These are phyloP conservation scores for Nomada hirtipes DNA, from an alignment of 2,888 invertebrate species.

Conservation along the genomic window DNA sequence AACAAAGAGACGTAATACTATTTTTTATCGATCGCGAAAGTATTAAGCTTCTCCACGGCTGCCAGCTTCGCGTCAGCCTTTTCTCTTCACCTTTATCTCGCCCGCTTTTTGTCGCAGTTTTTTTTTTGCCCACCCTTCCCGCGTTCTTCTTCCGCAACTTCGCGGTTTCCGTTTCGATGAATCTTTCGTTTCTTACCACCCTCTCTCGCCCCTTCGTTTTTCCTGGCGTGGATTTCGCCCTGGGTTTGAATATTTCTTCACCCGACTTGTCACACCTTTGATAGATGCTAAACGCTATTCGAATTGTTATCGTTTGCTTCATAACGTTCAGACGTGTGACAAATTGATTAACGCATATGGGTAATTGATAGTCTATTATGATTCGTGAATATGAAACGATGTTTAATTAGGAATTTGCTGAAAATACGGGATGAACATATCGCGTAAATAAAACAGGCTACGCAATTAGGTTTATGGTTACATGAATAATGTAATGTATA, in stretches of 20 bases:
- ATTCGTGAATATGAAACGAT: too few species aligned
- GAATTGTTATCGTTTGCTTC: conserved; percentile 7
- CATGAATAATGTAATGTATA: too few species aligned
- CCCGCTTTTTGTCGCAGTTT: conserved; percentile 11
- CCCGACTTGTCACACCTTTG: conserved; percentile 16
- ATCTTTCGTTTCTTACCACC: conserved; percentile 37
- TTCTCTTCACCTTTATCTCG: conserved; percentile 40
- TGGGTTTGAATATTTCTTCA: conserved; percentile 25
- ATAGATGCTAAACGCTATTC: conserved; percentile 30
- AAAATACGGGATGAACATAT: too few species aligned
- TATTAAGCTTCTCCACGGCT: conserved; percentile 33
- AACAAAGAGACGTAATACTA: conserved; percentile 42
- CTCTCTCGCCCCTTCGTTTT: conserved; percentile 20
- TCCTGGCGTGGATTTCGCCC: conserved; percentile 33
- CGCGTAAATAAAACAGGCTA: too few species aligned
- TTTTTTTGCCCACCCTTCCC: background rate
- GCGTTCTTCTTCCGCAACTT: conserved; percentile 42
- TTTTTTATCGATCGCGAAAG: conserved; percentile 40
- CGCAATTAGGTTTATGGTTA: too few species aligned
- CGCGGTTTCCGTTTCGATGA: conserved; percentile 50
- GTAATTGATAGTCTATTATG: too few species aligned
- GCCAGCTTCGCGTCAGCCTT: conserved; percentile 33
- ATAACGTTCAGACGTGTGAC: background rate
- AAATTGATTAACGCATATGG: too few species aligned
- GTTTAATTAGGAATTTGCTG: too few species aligned